phyloP scores from a whole-genome alignment of 2,888 invertebrate species.

The Allophyes oxyacanthae region DNA sequence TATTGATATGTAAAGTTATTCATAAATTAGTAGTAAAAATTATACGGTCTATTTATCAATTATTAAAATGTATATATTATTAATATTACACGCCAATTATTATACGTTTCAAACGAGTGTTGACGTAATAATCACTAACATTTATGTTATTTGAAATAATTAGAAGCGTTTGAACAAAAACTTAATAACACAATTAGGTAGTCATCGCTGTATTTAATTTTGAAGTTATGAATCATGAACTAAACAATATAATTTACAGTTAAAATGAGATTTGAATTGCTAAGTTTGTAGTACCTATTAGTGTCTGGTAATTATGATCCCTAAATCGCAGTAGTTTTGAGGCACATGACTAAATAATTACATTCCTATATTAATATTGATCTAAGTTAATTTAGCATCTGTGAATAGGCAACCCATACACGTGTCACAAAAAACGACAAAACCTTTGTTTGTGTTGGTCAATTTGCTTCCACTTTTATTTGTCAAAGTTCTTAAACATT shows the following conservation, averaged over 20 bases:
- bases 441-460: too few species aligned
- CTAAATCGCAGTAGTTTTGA: too few species aligned
- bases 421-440: too few species aligned
- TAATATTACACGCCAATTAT: constrained; percentile 51
- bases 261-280: neutral
- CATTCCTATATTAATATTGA: too few species aligned
- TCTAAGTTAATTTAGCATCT: too few species aligned
- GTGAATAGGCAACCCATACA: too few species aligned
- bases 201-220: constrained; percentile 2
- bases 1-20: constrained; percentile 75
- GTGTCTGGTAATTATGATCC: too few species aligned
- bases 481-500: too few species aligned
- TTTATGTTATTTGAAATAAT: constrained; percentile 27
- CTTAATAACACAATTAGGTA: constrained; percentile 2
- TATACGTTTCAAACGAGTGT: constrained; percentile 36
- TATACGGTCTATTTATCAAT: constrained; percentile 71
- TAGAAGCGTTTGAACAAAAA: constrained; percentile 24
- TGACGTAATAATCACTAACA: constrained; percentile 36
- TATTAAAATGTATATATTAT: constrained; percentile 62
- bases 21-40: constrained; percentile 72
- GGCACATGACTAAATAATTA: too few species aligned
- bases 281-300: neutral
- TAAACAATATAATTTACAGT: neutral
- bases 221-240: constrained; percentile 4
- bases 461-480: too few species aligned